Base-by-base conservation (phyloP, 2,888 invertebrate genomes). In the Apantesis nais region DNA sequence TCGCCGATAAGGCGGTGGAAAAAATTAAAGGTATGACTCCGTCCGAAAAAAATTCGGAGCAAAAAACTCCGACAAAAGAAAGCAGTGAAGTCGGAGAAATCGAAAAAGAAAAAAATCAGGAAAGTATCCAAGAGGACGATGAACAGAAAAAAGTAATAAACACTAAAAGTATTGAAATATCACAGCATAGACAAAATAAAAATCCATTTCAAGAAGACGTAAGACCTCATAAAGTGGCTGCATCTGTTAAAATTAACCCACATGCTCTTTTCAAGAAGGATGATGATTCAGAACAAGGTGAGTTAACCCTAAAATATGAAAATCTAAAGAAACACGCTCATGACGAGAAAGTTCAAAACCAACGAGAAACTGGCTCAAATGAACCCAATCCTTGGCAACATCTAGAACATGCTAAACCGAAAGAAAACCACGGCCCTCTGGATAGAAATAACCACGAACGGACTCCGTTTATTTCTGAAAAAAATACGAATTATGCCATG, bases 1-100 rank as follows among this genome's bases (percentile, higher is more conserved):
- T 80, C 0, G 75, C 80, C 9, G 75, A 79, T 1, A 81, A 77
- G 48, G 74, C 79, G 0, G 78, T 63, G 0, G 60, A 39, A 1
- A 77, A 41, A 61, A 69, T 81, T 2, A 65, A 48, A 48, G 25
- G 11, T 14, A 2, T 73, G 0, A 19, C 12, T 25, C n/a, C 37
- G 9, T 22, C 2, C 12, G 37, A 37, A 37, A 16, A 19, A 37
- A 9, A 3, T 25, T 19, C 7, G 25, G 55, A 55, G 0, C 31
- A 67, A 44, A 60, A 11, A 41, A 19, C 22, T 66, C 29, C 12
- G 9, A 8, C 29, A 22, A 60, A 61, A 60, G 41, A 67, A 9
- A 31, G 12, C 9, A 44, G 16, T 14, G 70, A 68, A 22, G 11
- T 61, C 1, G 31, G 1, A 41, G 58, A 62, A 16, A n/a, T 31